These are phyloP conservation scores for Potorous gilbertii DNA, from an alignment of 2,797 vertebrate species.

Conservation along the genomic window DNA sequence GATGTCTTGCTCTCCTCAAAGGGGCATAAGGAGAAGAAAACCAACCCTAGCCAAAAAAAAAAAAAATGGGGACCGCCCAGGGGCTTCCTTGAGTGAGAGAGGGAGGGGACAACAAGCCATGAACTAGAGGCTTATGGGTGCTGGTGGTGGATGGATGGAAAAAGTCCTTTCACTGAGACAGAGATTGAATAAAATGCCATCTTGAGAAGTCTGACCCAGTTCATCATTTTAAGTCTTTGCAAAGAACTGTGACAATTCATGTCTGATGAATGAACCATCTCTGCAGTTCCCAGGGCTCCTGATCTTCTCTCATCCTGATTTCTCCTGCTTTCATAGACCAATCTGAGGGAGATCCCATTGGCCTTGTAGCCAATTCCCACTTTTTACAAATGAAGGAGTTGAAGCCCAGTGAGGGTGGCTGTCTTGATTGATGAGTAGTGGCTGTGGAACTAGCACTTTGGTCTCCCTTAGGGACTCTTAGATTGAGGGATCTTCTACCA, in stretches of 20 bases:
- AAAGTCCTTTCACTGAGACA: not conserved
- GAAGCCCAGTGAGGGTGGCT: not conserved
- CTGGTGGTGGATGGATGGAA: not conserved
- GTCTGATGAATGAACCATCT: not conserved
- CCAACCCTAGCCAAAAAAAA: constrained; percentile 56
- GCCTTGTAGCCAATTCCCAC: not conserved
- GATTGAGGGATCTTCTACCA: not conserved
- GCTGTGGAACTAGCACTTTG: not conserved
- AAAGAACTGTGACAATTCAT: not conserved
- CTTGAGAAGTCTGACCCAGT: not conserved
- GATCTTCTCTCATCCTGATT: not conserved
- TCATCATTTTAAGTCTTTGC: not conserved
- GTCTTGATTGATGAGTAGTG: not conserved
- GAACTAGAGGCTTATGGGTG: constrained; percentile 19
- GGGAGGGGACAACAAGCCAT: constrained; percentile 24
- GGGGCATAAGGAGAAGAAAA: constrained; percentile 54
- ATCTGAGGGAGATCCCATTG: not conserved
- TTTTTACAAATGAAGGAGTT: not conserved
- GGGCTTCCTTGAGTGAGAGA: constrained; percentile 9
- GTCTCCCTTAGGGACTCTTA: not conserved
- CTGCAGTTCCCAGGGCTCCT: not conserved
- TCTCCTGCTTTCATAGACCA: not conserved
- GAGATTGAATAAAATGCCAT: not conserved
- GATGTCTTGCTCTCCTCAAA: constrained; percentile 73
- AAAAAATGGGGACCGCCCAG: constrained; percentile 39